A percentile compares a stretch with the other conserved stretches of the same genome.
Conservation (phyloP, 2,113 vertebrate genomes). For the Etheostoma spectabile region DNA sequence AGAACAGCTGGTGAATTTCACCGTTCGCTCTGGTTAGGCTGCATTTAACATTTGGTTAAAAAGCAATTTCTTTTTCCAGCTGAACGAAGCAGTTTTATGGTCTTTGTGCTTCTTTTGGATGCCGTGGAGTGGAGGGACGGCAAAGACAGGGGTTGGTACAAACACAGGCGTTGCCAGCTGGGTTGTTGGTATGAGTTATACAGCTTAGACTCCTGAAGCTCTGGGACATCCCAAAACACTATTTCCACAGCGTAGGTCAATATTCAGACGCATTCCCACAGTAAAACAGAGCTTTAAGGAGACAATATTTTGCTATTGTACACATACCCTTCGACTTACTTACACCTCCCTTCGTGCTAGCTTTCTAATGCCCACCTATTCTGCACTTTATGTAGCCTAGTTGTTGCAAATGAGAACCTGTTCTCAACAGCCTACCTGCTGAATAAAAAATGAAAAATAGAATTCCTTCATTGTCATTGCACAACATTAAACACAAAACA, state of each 20-base stretch:
- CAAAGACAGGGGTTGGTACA: conserved; percentile 32
- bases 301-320: neutral
- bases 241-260: neutral
- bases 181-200: conserved; percentile 11
- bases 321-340: too few relatives aligned
- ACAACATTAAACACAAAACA: too few relatives aligned
- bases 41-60: conserved; percentile 48
- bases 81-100: conserved; percentile 34
- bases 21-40: conserved; percentile 55
- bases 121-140: conserved; percentile 26
- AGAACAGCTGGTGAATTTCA: conserved; percentile 63
- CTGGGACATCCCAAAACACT: conserved; percentile 7
- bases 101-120: conserved; percentile 43
- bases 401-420: too few relatives aligned
- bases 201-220: conserved; percentile 22
- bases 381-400: too few relatives aligned
- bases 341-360: too few relatives aligned
- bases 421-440: too few relatives aligned
- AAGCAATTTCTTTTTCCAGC: conserved; percentile 64
- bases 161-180: conserved; percentile 40
- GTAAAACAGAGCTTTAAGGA: neutral
- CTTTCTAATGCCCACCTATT: too few relatives aligned
- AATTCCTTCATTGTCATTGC: too few relatives aligned
- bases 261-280: neutral
- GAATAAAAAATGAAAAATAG: too few relatives aligned